Evolutionary conservation across 1,140 invertebrate species (phyloP), one percentile per base, ranked within the genome.

Genomic region (Archivesica marissinica): DNA sequence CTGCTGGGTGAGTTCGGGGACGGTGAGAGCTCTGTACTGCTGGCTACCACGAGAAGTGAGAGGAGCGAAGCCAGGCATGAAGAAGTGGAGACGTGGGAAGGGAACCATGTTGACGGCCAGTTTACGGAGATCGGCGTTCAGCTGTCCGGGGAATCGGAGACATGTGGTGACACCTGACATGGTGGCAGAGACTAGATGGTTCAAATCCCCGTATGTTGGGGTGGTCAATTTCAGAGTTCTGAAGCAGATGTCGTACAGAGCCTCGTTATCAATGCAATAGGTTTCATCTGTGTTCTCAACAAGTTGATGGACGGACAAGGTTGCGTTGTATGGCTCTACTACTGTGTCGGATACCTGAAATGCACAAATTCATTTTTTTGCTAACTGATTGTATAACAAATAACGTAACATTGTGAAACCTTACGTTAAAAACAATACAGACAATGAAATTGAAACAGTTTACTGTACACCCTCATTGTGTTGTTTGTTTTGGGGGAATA

Each of bases 91-190:
- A 47, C 96, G 95, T 35, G 96, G 96, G 92, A 96, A 97, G 20
- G 91, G 92, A 3, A 93, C 92, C 96, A 97, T 97, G 91, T 98
- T 98, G 47, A 97, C 97, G 17, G 97, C 97, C 50, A 98, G 93
- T 94, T 98, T 98, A 17, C 97, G 94, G 35, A 98, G 94, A 95
- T 98, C 97, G 7, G 97, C 97, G 91, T 98, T 98, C 88, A 98
- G 91, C 92, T 98, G 97, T 86, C 97, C 96, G 25, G 96, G 96
- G 92, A 97, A 97, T 87, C 96, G 93, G 0, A 97, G 94, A 88
- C 97, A 98, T 13, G 96, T 96, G 0, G 97, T 97, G 0, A 97
- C 96, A n/a, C 97, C 97, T 2, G 97, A 97, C 95, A 96, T 96
- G 20, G 95, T 95, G 64, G 90, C 93, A 88, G 90, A 95, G 20